Conservation (phyloP, 1,140 invertebrate species). For the Lucilia cuprina region DNA sequence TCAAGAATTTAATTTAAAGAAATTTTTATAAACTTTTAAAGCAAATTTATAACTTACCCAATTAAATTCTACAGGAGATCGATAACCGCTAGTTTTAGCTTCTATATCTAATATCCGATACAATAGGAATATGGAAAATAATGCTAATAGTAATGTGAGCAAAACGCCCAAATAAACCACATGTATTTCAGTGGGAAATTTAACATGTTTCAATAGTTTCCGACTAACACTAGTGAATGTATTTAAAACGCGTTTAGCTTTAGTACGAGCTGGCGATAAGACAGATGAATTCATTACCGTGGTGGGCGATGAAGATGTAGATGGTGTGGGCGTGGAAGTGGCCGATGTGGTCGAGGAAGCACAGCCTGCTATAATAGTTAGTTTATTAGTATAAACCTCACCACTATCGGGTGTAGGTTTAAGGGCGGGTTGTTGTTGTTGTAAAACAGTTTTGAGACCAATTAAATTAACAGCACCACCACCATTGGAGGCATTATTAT, state of each 20-base stretch:
- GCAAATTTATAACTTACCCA: slow-evolving; percentile 42
- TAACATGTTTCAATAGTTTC: slow-evolving; percentile 39
- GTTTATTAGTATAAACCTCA: neutral
- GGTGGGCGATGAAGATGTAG: slow-evolving; percentile 45
- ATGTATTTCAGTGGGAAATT: slow-evolving; percentile 47
- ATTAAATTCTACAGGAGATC: slow-evolving; percentile 48
- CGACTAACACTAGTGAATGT: slow-evolving; percentile 33
- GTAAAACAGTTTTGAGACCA: neutral
- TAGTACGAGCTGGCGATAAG: neutral
- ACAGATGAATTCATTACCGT: slow-evolving; percentile 40
- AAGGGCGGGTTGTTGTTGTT: neutral
- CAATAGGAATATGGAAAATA: slow-evolving; percentile 55
- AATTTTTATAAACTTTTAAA: neutral
- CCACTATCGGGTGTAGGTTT: neutral
- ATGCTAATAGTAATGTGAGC: slow-evolving; percentile 48
- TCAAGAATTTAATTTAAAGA: slow-evolving; percentile 12
- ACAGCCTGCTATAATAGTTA: slow-evolving; percentile 36
- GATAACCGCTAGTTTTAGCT: slow-evolving; percentile 49
- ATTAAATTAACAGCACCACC: neutral
- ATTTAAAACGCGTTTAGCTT: slow-evolving; percentile 10
- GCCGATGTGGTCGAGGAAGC: slow-evolving; percentile 41
- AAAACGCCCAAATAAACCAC: slow-evolving; percentile 52
- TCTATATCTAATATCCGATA: slow-evolving; percentile 55
- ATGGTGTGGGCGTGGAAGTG: slow-evolving; percentile 41
- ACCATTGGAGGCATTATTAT: neutral